Percentiles rank a stretch among this genome's conserved stretches.
These are phyloP conservation scores for Hystrix brachyura DNA, from an alignment of 2,113 vertebrate species.

Conservation along the genomic window DNA sequence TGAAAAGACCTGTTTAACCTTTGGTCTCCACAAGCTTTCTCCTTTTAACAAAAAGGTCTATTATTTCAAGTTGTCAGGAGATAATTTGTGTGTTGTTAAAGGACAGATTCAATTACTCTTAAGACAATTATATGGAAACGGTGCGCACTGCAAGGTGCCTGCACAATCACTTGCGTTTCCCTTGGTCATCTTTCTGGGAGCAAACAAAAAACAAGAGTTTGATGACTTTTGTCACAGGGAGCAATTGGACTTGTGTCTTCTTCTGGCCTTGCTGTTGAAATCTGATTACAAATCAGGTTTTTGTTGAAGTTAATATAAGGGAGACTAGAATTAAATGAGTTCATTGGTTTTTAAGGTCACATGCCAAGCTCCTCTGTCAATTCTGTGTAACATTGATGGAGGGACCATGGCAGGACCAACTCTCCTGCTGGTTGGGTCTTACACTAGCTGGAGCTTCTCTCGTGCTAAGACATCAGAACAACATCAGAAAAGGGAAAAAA, in stretches of 20 bases:
- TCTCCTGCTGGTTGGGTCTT: neutral
- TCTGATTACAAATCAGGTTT: conserved; percentile 21
- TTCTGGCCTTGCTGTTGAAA: neutral
- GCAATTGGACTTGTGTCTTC: conserved; percentile 2
- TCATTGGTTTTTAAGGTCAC: neutral
- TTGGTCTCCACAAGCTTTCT: conserved; percentile 92
- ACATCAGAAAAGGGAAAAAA: neutral
- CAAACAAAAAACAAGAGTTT: neutral
- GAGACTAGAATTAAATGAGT: neutral
- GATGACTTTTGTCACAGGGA: conserved; percentile 49
- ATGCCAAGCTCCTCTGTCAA: neutral
- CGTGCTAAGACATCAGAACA: neutral
- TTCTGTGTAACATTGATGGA: neutral
- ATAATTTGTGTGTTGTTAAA: conserved; percentile 91
- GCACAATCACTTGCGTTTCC: conserved; percentile 54
- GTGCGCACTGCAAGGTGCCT: conserved; percentile 61
- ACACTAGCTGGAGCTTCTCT: neutral
- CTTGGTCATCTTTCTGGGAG: conserved; percentile 7
- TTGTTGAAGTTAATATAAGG: conserved; percentile 3
- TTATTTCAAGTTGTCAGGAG: conserved; percentile 92
- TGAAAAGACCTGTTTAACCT: conserved; percentile 98
- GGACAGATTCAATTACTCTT: conserved; percentile 90
- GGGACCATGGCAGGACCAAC: no score
- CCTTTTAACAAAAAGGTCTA: conserved; percentile 91
- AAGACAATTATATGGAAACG: conserved; percentile 84